Conservation (phyloP, 2,797 vertebrate species). For the Anomalospiza imberbis region DNA sequence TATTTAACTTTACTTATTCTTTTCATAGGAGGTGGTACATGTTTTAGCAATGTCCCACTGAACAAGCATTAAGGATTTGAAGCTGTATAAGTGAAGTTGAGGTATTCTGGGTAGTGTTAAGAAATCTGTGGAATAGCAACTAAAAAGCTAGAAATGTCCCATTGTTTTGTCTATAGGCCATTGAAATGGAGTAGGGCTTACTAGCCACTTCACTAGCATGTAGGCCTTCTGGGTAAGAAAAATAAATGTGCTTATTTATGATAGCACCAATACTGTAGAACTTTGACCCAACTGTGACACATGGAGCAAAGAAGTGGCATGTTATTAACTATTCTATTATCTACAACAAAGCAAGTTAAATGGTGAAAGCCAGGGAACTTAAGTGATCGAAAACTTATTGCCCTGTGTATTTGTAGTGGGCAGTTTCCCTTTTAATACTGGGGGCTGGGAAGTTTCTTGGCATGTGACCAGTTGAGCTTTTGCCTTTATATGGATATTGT, state of each 20-base stretch:
- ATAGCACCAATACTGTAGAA: neutral
- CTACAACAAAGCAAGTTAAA: neutral
- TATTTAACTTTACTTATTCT: neutral
- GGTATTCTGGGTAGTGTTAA: neutral
- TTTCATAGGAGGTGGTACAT: neutral
- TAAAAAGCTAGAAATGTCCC: neutral
- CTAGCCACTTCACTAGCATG: neutral
- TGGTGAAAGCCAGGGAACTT: neutral
- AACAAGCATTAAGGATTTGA: neutral
- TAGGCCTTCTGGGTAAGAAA: conserved; percentile 3
- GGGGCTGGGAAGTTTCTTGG: conserved; percentile 3
- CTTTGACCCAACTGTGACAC: neutral
- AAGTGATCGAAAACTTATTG: neutral
- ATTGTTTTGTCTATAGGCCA: neutral
- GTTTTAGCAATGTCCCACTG: neutral
- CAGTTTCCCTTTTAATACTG: neutral
- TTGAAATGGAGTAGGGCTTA: neutral
- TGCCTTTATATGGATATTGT: neutral
- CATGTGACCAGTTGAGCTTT: neutral
- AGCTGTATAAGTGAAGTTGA: neutral
- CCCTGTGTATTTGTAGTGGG: neutral
- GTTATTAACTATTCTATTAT: neutral
- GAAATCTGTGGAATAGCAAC: neutral
- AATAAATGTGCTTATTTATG: neutral
- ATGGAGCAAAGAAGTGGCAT: neutral